These are phyloP conservation scores for Morpho deidamia DNA, from an alignment of 2,888 invertebrate species.

Conservation along the genomic window DNA sequence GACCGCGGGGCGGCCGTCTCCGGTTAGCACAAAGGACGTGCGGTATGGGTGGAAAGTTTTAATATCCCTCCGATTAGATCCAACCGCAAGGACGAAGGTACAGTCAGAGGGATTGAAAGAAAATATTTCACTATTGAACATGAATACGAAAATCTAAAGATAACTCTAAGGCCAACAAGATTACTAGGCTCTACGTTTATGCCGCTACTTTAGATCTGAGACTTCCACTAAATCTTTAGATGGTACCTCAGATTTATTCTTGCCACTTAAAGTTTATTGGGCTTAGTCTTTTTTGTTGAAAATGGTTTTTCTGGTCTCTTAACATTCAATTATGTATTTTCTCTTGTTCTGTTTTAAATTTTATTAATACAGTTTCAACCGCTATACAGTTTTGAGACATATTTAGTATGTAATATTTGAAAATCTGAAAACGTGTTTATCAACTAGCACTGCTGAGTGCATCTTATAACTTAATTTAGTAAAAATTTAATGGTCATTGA, in stretches of 20 bases:
- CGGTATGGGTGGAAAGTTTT: constrained; percentile 67
- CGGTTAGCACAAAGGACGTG: constrained; percentile 52
- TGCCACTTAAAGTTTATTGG: constrained; percentile 19
- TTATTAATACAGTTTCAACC: too few relatives aligned
- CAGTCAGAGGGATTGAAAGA: constrained; percentile 45
- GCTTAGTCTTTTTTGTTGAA: constrained; percentile 16
- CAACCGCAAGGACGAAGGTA: constrained; percentile 58
- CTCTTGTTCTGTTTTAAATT: background rate
- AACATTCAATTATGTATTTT: background rate
- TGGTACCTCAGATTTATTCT: constrained; percentile 22
- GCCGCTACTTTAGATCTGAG: constrained; percentile 14
- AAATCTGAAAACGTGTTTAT: too few relatives aligned
- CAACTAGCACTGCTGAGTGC: too few relatives aligned
- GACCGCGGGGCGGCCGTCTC: constrained; percentile 36
- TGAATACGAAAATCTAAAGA: constrained; percentile 57
- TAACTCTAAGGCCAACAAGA: constrained; percentile 45
- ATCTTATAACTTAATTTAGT: too few relatives aligned
- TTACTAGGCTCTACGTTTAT: constrained; percentile 25
- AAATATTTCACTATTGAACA: constrained; percentile 57
- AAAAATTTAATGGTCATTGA: too few relatives aligned
- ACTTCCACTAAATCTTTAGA: constrained; percentile 30
- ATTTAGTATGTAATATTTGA: too few relatives aligned
- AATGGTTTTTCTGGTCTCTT: background rate
- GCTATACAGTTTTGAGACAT: too few relatives aligned
- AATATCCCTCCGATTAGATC: constrained; percentile 75